Evolutionary conservation across 2,888 invertebrate genomes (phyloP), one percentile per base, ranked within the genome.

Genomic region (Poecilobothrus nobilitatus): DNA sequence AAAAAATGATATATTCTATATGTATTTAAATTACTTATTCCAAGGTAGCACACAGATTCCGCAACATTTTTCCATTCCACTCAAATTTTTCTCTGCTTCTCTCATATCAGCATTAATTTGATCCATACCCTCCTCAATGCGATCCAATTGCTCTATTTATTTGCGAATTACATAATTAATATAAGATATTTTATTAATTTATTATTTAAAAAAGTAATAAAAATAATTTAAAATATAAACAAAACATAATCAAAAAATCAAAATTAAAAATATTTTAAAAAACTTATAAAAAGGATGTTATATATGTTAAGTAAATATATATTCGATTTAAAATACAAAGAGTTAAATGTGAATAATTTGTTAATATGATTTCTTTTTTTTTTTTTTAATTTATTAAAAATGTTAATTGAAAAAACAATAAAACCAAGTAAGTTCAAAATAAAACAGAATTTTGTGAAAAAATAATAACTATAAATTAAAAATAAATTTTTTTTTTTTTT

Each of bases 21-120:
- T 53, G 2, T 53, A 18, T 53, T 53, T 53, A n/a, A n/a, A 53
- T 83, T 86, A 97, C 97, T 97, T 97, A 86, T 96, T 95, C 88
- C 99, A 99, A 63, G 98, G 99, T 79, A 98, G 87, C 70, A 96
- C 96, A 85, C 98, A 99, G 78, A 99, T 89, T 70, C 98, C 98
- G 83, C 99, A 99, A 84, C 98, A 99, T 84, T 99, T 99, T 86
- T 99, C 99, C 96, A 99, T 96, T 73, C 98, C 98, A 75, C 97
- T 97, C 77, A 99, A 87, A 84, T 99, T 98, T 84, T 99, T 98
- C 84, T 99, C 99, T 21, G 99, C 99, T 83, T 99, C 98, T 79
- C 91, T 90, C 99, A 99, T 99, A 83, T 99, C 99, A 73, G 95
- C 92, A 84, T 99, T 99, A 84, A 99, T 99, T 84, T 97, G 97